Conservation (phyloP, 30 jellyfish, hydroid and myxozoan species). For the Catostylus mosaicus region DNA sequence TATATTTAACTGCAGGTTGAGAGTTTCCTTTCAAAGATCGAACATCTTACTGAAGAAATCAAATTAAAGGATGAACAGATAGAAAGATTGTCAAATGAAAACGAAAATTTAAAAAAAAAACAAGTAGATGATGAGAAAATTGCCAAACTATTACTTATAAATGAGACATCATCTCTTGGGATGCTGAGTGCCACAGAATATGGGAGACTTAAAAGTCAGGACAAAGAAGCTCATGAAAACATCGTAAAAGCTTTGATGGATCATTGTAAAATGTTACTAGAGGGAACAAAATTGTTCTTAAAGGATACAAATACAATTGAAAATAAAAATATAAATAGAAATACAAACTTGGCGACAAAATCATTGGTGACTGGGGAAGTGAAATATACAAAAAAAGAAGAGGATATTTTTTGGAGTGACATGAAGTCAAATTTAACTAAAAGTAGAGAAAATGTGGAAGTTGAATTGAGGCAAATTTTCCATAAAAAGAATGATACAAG, state of each 20-base stretch:
- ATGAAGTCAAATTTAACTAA: not conserved
- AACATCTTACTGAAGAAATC: constrained; percentile 34
- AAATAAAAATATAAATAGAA: not conserved
- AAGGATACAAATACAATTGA: not conserved
- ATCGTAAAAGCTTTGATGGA: constrained; percentile 11
- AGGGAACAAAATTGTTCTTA: not conserved
- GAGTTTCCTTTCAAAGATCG: constrained; percentile 13
- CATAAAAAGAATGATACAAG: not conserved
- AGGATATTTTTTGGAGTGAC: not conserved
- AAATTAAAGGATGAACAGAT: constrained; percentile 29
- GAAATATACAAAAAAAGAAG: not conserved
- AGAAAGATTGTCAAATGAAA: constrained; percentile 20
- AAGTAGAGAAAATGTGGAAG: not conserved
- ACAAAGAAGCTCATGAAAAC: not conserved
- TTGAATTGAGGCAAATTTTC: not conserved
- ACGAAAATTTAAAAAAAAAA: not conserved
- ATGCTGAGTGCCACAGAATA: constrained; percentile 55
- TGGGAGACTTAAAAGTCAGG: not conserved
- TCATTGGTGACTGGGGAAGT: too few relatives aligned
- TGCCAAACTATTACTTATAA: constrained; percentile 41
- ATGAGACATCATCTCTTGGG: constrained; percentile 60
- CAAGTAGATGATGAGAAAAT: constrained; percentile 34
- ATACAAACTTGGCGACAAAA: too few relatives aligned
- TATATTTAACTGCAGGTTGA: not conserved
- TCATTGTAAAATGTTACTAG: constrained; percentile 43